Conservation (phyloP, 2,113 vertebrate species). For the Petrocephalus zakoni region DNA sequence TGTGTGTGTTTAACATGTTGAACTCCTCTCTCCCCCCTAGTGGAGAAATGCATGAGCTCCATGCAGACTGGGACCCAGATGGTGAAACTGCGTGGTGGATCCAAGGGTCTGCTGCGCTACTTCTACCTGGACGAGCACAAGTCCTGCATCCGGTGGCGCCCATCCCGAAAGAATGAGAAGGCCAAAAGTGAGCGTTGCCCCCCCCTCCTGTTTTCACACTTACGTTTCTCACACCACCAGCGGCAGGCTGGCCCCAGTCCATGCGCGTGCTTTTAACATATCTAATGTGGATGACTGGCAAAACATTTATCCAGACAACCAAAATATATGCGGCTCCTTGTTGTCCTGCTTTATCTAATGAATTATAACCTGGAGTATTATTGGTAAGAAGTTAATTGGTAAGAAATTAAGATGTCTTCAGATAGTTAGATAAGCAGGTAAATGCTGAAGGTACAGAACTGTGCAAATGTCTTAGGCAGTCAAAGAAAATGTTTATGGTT, state of each 20-base stretch:
- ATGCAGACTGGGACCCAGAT: slow-evolving; percentile 95
- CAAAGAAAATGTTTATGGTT: no score
- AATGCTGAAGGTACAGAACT: not conserved
- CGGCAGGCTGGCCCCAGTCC: not conserved
- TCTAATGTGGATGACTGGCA: not conserved
- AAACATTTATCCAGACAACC: not conserved
- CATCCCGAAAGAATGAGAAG: slow-evolving; percentile 93
- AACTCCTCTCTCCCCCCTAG: slow-evolving; percentile 48
- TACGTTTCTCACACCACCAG: not conserved
- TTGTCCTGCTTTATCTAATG: not conserved
- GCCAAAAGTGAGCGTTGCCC: slow-evolving; percentile 86
- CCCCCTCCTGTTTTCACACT: not conserved
- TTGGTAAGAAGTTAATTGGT: not conserved
- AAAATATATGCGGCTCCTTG: not conserved
- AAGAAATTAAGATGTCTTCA: no score
- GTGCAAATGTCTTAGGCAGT: no score
- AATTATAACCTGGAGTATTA: not conserved
- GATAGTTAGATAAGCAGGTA: not conserved
- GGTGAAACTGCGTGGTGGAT: slow-evolving; percentile 89
- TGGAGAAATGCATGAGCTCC: slow-evolving; percentile 94
- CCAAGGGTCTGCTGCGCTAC: slow-evolving; percentile 85
- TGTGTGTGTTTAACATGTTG: slow-evolving; percentile 2
- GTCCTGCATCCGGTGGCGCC: slow-evolving; percentile 93
- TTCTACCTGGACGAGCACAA: slow-evolving; percentile 92
- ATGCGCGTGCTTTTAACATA: not conserved